Base-by-base conservation (phyloP, 2,797 vertebrate genomes). In the Ispidina picta region DNA sequence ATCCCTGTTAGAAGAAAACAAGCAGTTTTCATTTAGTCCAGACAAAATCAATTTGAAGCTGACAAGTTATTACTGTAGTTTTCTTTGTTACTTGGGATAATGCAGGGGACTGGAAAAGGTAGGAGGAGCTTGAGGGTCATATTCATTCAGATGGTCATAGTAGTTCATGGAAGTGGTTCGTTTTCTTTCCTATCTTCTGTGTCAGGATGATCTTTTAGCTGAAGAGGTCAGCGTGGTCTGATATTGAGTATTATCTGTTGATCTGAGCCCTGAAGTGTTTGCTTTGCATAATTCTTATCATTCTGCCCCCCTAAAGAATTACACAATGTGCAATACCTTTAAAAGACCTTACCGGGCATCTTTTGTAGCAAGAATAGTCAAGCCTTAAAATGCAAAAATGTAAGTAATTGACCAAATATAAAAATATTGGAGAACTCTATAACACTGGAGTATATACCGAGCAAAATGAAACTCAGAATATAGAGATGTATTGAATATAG, bases 151-250 rank as follows among this genome's bases (percentile, higher is more conserved):
- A 41, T n/a, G 51, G 59, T 77, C 62, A 3, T 55, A 51, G 64
- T 13, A 33, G 48, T 86, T 78, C 92, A 76, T 74, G 72, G 62
- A 88, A 92, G 44, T 15, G 15, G 48, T 52, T 77, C 0, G 0
- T 92, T 96, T 92, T 83, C 59, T 92, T 91, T 86, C 48, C 17
- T 76, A 55, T 88, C 63, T 64, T 65, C 74, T 81, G 35, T 95
- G 96, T 96, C 95, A 94, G 65, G 72, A 25, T 21, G 88, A 85
- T 88, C 92, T 86, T 93, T 92, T 44, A 72, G 44, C 56, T 88
- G 49, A 78, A 59, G 44, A 58, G 90, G 95, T 96, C 94, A 89
- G 43, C 80, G 63, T 95, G 86, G 35, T 80, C 94, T 93, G 86
- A 90, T 83, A 75, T 60, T 52, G 60, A 80, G 60, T 33, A 78